Evolutionary conservation across 30 jellyfish, hydroid and myxozoan species (phyloP), one percentile per base, ranked within the genome.

Genomic region (Aurelia aurita complex sp. Pacific): DNA sequence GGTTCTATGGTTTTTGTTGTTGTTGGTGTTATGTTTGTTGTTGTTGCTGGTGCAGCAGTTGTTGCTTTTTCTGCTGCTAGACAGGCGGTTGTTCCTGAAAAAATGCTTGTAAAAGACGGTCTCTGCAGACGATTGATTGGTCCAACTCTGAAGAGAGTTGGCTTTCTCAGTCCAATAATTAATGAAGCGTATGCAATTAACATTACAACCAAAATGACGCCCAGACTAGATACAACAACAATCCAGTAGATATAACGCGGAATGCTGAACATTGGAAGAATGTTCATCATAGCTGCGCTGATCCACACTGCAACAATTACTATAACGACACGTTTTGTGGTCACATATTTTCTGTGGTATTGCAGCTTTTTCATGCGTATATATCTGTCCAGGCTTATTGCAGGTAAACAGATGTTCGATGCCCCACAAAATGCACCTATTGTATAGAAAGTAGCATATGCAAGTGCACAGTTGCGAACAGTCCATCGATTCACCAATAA

Each of bases 321-420:
- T 4, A 67, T 16, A 35, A 73, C 53, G 15, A 75, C 90, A 8
- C 90, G 90, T 51, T 52, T 46, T 34, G 52, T 81, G 67, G 72
- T 81, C 67, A 81, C 90, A 38, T 81, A 81, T 40, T 81, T 69
- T 74, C 35, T 23, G 76, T 81, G 67, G 66, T 69, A 69, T 35
- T 81, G 90, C 77, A 81, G 66, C 54, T 81, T 81, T 82, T 68
- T 81, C 90, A 81, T 81, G 33, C 90, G 55, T 17, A 81, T 67
- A 75, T 81, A 81, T 40, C 52, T 40, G 6, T 40, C 52, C 4
- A 40, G 52, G 52, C 52, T 40, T 40, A 40, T 40, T 9, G 6
- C 52, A 40, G 52, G 52, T 40, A 40, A 40, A 40, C 52, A 40
- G 52, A 40, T 6, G 52, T 9, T 9, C 52, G 52, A 40, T 40